A percentile compares a stretch with the other conserved stretches of the same genome.
These are phyloP conservation scores for Thamnophis sirtalis DNA, from an alignment of 2,113 vertebrate genomes.

Conservation along the genomic window DNA sequence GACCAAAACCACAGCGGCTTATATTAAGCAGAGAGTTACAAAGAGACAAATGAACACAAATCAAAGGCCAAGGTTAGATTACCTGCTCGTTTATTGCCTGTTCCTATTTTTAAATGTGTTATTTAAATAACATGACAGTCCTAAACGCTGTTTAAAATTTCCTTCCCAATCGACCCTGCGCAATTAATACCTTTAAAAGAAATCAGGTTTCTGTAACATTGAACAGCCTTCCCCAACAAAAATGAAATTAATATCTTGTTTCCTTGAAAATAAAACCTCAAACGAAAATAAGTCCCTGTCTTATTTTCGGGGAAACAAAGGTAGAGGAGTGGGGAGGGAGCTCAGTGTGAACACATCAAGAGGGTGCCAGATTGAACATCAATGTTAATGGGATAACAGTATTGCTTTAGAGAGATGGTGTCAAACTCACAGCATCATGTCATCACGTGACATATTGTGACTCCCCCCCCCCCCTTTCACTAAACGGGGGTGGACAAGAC, in stretches of 20 bases:
- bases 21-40: not conserved
- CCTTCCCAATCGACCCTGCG: not conserved
- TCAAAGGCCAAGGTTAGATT: not conserved
- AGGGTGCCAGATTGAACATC: not conserved
- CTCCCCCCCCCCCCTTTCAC: no score
- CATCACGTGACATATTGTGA: no score
- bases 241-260: not conserved
- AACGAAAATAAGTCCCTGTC: no score
- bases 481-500: no score
- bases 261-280: no score
- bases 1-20: not conserved
- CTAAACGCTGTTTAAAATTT: not conserved
- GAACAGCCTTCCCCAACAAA: not conserved
- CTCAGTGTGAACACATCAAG: not conserved
- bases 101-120: not conserved
- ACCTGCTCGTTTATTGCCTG: not conserved
- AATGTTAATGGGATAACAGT: not conserved
- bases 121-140: not conserved
- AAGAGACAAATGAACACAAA: not conserved
- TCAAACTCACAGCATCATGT: no score
- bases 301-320: no score
- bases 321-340: not conserved
- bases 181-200: not conserved
- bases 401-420: not conserved
- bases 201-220: not conserved